Percentiles rank a stretch among this genome's conserved stretches.
phyloP scores from a whole-genome alignment of 2,797 vertebrate species.

The Esox masquinongy region DNA sequence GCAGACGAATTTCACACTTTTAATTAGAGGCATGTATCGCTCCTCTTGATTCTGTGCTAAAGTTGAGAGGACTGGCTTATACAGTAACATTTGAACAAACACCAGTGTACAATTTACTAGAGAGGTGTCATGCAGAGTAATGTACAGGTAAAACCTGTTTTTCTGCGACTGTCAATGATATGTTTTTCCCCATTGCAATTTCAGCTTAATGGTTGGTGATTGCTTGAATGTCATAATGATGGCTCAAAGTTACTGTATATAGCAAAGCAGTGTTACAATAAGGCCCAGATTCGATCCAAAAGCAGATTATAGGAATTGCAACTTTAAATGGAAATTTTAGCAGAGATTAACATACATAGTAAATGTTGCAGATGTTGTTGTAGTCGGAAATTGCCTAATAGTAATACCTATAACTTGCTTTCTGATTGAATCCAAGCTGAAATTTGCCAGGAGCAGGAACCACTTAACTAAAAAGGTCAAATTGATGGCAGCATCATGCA shows the following conservation, averaged over 20 bases:
- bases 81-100: slow-evolving; percentile 27
- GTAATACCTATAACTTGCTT: too few relatives aligned
- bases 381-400: too few relatives aligned
- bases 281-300: too few relatives aligned
- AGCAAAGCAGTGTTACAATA: neutral
- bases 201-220: too few relatives aligned
- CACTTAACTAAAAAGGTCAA: neutral
- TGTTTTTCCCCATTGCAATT: neutral
- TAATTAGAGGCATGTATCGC: slow-evolving; percentile 16
- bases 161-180: neutral
- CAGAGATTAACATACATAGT: too few relatives aligned
- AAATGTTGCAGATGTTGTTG: too few relatives aligned
- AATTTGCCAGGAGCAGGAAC: neutral
- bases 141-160: neutral
- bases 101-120: slow-evolving; percentile 20
- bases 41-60: slow-evolving; percentile 34
- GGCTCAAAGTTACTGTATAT: neutral
- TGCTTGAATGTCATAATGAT: neutral
- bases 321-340: too few relatives aligned
- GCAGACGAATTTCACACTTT: neutral
- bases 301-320: too few relatives aligned
- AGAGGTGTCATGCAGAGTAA: neutral
- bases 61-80: slow-evolving; percentile 18
- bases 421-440: too few relatives aligned
- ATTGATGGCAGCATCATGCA: neutral